Evolutionary conservation across 2,113 vertebrate genomes (phyloP).

Genomic region (Pterophyllum scalare): DNA sequence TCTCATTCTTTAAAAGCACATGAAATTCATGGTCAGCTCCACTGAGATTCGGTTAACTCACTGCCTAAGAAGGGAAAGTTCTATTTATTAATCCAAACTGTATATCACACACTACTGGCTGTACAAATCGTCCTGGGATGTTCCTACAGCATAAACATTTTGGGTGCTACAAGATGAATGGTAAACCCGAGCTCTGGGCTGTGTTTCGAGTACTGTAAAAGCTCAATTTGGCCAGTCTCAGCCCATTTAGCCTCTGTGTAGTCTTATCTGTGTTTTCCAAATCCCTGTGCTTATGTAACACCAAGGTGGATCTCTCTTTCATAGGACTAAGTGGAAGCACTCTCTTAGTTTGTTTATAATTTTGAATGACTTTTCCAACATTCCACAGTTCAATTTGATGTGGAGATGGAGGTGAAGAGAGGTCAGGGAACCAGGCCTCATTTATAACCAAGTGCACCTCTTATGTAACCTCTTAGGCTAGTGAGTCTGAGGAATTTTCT

Average conservation of each 20-base stretch:
- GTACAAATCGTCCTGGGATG: constrained; percentile 65
- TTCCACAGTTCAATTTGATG: constrained; percentile 26
- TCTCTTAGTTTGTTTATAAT: constrained; percentile 36
- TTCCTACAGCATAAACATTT: constrained; percentile 63
- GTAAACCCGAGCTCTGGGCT: constrained; percentile 59
- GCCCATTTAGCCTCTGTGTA: constrained; percentile 44
- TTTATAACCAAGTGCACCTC: constrained; percentile 10
- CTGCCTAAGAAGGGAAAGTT: constrained; percentile 54
- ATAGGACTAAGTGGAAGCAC: constrained; percentile 13
- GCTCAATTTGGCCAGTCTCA: constrained; percentile 50
- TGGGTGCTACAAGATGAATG: constrained; percentile 42
- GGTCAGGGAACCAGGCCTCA: constrained; percentile 32
- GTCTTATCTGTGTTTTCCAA: constrained; percentile 50
- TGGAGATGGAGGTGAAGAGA: constrained; percentile 23
- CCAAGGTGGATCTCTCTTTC: constrained; percentile 13
- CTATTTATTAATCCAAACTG: constrained; percentile 58
- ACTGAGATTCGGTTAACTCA: constrained; percentile 47
- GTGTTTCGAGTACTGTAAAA: constrained; percentile 54
- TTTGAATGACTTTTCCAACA: constrained; percentile 32
- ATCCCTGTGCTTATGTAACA: constrained; percentile 37
- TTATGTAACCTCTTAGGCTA: constrained; percentile 25
- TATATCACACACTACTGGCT: constrained; percentile 36
- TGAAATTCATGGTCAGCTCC: constrained; percentile 8
- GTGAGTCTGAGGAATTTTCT: background rate
- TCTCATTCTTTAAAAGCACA: background rate